These are phyloP conservation scores for Rhynchophorus ferrugineus DNA, from an alignment of 1,140 invertebrate species.

Conservation along the genomic window DNA sequence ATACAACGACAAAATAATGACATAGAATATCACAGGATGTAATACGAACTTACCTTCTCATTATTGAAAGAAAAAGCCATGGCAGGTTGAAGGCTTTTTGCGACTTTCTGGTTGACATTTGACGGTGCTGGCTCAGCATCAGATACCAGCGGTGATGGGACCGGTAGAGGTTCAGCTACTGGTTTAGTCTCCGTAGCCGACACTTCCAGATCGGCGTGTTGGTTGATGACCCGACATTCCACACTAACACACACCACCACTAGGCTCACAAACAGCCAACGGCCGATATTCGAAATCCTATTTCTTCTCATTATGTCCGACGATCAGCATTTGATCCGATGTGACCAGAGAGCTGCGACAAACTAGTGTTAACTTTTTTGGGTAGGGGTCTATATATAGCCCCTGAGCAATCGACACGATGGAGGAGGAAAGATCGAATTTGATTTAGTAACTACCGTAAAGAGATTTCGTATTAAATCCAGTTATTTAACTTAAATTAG, in stretches of 20 bases:
- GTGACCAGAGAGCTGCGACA: conserved; percentile 1
- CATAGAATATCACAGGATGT: neutral
- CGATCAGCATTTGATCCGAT: neutral
- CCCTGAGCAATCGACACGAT: conserved; percentile 4
- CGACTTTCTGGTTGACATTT: conserved; percentile 26
- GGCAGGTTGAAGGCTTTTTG: conserved; percentile 27
- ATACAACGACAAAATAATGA: conserved; percentile 5
- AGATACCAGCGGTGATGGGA: conserved; percentile 18
- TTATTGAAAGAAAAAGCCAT: conserved; percentile 30
- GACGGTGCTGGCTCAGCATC: conserved; percentile 13
- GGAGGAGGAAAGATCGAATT: conserved; percentile 3
- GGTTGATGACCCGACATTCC: neutral
- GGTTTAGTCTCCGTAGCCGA: conserved; percentile 28
- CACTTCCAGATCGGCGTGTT: conserved; percentile 20
- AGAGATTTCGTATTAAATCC: conserved; percentile 1
- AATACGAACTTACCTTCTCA: conserved; percentile 3
- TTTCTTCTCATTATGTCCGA: neutral
- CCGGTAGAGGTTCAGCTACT: conserved; percentile 19
- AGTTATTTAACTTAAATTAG: conserved; percentile 11
- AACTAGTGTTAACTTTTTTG: conserved; percentile 14
- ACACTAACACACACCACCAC: conserved; percentile 12
- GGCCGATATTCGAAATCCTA: neutral
- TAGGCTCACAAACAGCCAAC: neutral
- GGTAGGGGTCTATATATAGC: conserved; percentile 12
- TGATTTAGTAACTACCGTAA: conserved; percentile 18